Evolutionary conservation across 2,797 vertebrate species (phyloP).

Genomic region (Liasis olivaceus): DNA sequence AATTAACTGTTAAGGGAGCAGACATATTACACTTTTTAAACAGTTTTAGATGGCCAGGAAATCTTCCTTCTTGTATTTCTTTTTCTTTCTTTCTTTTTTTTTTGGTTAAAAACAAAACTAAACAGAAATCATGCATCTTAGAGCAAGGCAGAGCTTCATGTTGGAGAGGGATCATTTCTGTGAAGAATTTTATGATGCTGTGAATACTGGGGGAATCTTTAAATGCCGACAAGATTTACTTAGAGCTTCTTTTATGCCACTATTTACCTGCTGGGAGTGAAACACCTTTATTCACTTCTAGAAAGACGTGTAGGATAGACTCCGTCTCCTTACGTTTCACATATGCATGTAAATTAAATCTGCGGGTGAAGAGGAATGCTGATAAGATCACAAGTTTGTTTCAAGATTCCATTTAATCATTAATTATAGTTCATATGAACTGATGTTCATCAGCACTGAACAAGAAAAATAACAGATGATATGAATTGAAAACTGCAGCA

Average conservation of each 20-base stretch:
- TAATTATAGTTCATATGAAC: not conserved
- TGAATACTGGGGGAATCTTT: not conserved
- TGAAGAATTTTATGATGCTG: not conserved
- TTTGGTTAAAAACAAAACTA: no score
- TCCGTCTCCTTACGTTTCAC: not conserved
- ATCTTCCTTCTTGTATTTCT: not conserved
- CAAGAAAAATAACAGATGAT: not conserved
- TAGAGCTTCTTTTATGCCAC: not conserved
- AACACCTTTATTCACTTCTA: not conserved
- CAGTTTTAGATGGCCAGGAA: not conserved
- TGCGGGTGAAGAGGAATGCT: not conserved
- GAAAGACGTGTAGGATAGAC: not conserved
- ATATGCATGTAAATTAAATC: not conserved
- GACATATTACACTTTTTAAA: no score
- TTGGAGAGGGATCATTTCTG: not conserved
- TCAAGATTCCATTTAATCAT: not conserved
- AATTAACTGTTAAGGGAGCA: no score
- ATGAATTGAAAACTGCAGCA: not conserved
- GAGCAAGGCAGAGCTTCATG: not conserved
- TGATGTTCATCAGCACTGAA: not conserved
- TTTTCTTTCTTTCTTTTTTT: no score
- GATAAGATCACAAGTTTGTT: not conserved
- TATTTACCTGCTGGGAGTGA: not conserved
- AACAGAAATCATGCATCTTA: not conserved
- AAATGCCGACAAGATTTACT: not conserved